These are phyloP conservation scores for Ancistrus triradiatus DNA, from an alignment of 2,113 vertebrate genomes.

Conservation along the genomic window DNA sequence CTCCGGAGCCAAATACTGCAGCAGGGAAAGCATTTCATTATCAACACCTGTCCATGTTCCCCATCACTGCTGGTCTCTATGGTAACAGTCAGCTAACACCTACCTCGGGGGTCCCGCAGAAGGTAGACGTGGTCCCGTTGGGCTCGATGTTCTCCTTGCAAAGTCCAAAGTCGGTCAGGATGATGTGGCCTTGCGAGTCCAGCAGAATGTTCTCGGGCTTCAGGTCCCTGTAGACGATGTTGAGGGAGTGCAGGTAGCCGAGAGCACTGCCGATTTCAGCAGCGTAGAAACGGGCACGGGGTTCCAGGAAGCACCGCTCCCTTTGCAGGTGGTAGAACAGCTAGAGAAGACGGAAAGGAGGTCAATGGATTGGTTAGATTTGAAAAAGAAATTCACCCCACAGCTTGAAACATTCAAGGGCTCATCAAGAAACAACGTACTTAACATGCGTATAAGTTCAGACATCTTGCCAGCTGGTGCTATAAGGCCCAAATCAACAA, in stretches of 20 bases:
- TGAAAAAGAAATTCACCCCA: no score
- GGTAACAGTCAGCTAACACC: neutral
- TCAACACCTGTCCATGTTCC: neutral
- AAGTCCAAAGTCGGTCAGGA: constrained; percentile 95
- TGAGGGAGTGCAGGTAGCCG: constrained; percentile 95
- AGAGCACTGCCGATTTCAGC: constrained; percentile 96
- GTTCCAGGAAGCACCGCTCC: constrained; percentile 96
- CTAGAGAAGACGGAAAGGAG: constrained; percentile 62
- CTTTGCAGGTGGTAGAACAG: constrained; percentile 98
- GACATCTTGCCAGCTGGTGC: no score
- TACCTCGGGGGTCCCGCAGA: constrained; percentile 98
- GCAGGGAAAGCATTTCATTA: no score
- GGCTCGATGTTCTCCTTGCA: constrained; percentile 99
- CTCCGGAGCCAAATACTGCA: constrained; percentile 94
- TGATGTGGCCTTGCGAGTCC: constrained; percentile 94
- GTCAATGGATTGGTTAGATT: constrained; percentile 8
- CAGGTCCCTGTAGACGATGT: constrained; percentile 97
- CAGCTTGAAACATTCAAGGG: no score
- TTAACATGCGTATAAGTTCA: no score
- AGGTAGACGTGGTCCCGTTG: constrained; percentile 95
- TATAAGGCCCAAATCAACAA: no score
- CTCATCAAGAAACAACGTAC: no score
- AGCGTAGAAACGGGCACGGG: constrained; percentile 89
- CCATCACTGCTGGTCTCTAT: neutral
- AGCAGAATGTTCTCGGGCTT: constrained; percentile 98